Evolutionary conservation across 2,888 invertebrate genomes (phyloP).

Genomic region (Cistogaster globosa): DNA sequence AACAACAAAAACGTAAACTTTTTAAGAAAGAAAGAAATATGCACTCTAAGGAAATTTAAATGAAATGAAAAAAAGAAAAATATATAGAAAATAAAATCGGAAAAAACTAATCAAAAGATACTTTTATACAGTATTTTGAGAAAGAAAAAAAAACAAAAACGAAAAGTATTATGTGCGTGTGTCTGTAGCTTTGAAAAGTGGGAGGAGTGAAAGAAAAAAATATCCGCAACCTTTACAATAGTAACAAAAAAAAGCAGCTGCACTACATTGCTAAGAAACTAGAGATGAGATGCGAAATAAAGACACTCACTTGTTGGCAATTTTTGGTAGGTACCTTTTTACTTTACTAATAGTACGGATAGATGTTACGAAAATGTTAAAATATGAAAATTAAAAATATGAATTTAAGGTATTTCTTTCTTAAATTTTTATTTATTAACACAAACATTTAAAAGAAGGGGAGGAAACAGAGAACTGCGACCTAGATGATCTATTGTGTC

Average conservation of each 20-base stretch:
- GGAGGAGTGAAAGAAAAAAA: conserved; percentile 70
- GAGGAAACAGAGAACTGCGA: too few relatives aligned
- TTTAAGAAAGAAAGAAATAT: conserved; percentile 69
- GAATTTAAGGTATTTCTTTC: too few relatives aligned
- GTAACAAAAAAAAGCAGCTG: conserved; percentile 58
- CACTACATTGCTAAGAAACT: conserved; percentile 36
- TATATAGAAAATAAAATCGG: conserved; percentile 47
- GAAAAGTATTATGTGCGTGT: conserved; percentile 8
- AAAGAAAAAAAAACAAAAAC: neutral
- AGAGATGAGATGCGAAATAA: conserved; percentile 28
- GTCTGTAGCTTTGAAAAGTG: conserved; percentile 73
- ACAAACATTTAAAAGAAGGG: too few relatives aligned
- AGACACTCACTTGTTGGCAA: neutral
- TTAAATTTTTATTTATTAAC: too few relatives aligned
- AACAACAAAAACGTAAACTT: conserved; percentile 64
- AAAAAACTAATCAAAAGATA: conserved; percentile 71
- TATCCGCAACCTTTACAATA: conserved; percentile 62
- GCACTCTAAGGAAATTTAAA: conserved; percentile 75
- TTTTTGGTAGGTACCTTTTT: conserved; percentile 26
- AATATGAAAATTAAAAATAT: too few relatives aligned
- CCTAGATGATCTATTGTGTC: too few relatives aligned
- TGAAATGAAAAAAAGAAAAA: conserved; percentile 65
- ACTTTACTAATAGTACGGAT: neutral
- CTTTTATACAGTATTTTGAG: conserved; percentile 58
- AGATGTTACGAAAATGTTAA: too few relatives aligned